These are phyloP conservation scores for Camelus bactrianus DNA, from an alignment of 2,113 vertebrate genomes.

Conservation along the genomic window DNA sequence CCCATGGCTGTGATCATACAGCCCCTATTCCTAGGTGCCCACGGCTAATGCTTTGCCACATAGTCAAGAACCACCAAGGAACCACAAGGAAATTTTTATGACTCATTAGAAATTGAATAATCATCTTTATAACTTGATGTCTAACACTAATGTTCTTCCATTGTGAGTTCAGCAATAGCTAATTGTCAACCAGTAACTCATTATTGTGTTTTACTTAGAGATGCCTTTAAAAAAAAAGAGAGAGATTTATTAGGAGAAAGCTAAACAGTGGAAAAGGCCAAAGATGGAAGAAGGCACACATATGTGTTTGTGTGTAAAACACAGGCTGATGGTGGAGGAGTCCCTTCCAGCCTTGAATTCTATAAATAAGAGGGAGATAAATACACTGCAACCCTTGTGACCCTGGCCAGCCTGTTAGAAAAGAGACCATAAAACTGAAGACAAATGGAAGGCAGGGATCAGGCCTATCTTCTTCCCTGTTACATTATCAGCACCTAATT, in stretches of 20 bases:
- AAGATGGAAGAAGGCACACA: not conserved
- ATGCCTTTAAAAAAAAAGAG: too few species aligned
- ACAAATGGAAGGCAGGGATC: not conserved
- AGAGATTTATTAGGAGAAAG: not conserved
- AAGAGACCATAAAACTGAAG: not conserved
- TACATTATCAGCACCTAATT: not conserved
- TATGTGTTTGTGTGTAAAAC: too few species aligned
- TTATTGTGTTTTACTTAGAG: not conserved
- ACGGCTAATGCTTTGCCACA: not conserved
- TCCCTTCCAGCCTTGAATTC: not conserved
- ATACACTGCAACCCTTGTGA: too few species aligned
- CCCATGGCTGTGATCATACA: not conserved
- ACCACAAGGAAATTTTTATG: not conserved
- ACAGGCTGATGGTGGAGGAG: not conserved
- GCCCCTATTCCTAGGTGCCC: not conserved
- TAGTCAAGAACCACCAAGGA: not conserved
- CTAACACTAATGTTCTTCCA: not conserved
- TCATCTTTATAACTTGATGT: too few species aligned
- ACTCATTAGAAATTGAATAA: not conserved
- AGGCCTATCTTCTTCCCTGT: not conserved
- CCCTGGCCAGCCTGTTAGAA: not conserved
- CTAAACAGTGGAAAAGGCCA: not conserved
- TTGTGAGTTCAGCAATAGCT: not conserved
- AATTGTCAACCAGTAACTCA: not conserved
- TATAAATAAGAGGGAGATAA: not conserved